Conservation (phyloP, 2,113 vertebrate genomes). For the Leuciscus idus region DNA sequence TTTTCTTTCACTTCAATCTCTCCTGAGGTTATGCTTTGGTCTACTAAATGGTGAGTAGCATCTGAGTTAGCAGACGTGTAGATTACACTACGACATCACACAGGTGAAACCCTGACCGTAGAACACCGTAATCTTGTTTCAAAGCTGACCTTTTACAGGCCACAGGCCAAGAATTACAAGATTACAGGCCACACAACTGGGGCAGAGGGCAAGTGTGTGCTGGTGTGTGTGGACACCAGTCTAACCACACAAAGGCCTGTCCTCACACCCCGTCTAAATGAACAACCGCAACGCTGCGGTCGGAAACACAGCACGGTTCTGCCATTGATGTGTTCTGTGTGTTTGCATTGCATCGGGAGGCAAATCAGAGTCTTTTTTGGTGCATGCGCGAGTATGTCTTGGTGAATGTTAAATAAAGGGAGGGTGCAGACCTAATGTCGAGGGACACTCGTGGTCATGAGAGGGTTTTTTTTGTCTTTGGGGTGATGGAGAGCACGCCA, state of each 20-base stretch:
- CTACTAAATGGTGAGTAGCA: not conserved
- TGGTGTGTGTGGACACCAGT: not conserved
- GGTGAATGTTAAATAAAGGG: constrained; percentile 16
- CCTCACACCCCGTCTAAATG: constrained; percentile 18
- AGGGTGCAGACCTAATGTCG: constrained; percentile 14
- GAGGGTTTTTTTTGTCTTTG: constrained; percentile 30
- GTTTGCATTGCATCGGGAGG: constrained; percentile 3
- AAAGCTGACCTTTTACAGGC: constrained; percentile 27
- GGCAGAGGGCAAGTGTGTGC: constrained; percentile 24
- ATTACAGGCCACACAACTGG: constrained; percentile 37
- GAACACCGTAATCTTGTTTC: constrained; percentile 22
- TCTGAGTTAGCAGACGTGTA: not conserved
- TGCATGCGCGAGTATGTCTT: not conserved
- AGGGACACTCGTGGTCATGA: constrained; percentile 13
- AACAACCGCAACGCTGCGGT: not conserved
- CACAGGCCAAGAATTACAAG: constrained; percentile 26
- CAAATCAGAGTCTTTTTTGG: constrained; percentile 11
- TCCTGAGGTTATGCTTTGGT: not conserved
- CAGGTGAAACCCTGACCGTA: constrained; percentile 27
- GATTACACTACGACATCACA: constrained; percentile 2
- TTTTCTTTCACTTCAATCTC: not conserved
- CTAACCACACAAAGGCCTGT: constrained; percentile 22
- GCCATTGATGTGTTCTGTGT: constrained; percentile 8
- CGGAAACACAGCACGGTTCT: constrained; percentile 12
- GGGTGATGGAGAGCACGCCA: constrained; percentile 18